Percentiles rank a stretch among this genome's conserved stretches.
Conservation (phyloP, 2,113 vertebrate species). For the Hippocampus zosterae region DNA sequence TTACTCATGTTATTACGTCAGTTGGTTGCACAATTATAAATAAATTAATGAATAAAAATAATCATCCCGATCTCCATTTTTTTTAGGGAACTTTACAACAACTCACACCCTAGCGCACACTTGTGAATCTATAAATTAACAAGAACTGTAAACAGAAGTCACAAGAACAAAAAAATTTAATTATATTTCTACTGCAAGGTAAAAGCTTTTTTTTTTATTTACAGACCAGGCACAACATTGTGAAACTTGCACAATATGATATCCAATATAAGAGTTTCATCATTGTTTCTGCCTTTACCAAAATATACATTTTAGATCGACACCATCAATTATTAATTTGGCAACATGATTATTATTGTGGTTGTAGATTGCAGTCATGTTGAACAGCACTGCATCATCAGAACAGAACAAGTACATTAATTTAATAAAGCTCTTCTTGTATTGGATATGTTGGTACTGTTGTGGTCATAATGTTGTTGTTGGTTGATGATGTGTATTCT, state of each 20-base stretch:
- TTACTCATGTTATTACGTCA: no score
- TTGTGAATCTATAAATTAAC: slow-evolving; percentile 15
- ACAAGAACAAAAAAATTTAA: neutral
- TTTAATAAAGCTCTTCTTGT: neutral
- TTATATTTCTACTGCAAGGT: neutral
- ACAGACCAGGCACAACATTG: neutral
- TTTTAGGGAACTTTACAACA: neutral
- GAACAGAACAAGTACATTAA: neutral
- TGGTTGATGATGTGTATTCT: neutral
- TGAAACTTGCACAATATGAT: neutral
- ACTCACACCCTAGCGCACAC: slow-evolving; percentile 26
- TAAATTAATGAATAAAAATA: no score
- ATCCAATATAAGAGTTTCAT: neutral
- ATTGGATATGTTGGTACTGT: neutral
- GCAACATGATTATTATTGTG: neutral
- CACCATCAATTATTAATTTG: neutral
- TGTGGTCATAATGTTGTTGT: neutral
- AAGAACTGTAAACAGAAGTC: neutral
- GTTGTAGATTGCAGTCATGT: neutral
- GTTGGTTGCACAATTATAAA: no score
- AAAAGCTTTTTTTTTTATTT: neutral
- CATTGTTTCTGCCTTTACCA: neutral
- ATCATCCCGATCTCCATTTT: no score
- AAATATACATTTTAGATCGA: neutral
- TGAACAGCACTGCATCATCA: neutral